phyloP scores from a whole-genome alignment of 2,797 vertebrate species.

The Bradypus variegatus region DNA sequence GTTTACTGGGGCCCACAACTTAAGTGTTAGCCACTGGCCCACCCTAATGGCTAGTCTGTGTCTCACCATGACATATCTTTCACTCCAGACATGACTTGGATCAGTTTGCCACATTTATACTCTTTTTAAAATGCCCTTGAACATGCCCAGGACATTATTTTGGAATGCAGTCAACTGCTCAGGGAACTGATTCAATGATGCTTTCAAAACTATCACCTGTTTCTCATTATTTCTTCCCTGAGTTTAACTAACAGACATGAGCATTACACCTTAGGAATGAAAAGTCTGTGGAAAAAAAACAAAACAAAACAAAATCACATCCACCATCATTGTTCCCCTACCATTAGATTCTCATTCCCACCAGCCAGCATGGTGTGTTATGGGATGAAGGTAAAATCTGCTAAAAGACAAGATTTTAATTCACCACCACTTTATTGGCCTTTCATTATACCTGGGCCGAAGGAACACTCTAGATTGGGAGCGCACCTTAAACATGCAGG shows the following conservation, averaged over 20 bases:
- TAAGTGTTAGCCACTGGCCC: background rate
- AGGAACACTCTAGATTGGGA: background rate
- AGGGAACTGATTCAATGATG: constrained; percentile 36
- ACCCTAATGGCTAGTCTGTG: background rate
- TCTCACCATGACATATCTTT: background rate
- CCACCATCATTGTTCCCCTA: background rate
- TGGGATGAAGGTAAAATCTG: constrained; percentile 28
- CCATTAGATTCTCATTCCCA: background rate
- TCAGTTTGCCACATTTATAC: constrained; percentile 25
- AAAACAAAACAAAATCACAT: constrained; percentile 40
- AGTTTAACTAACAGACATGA: constrained; percentile 46
- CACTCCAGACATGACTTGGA: constrained; percentile 39
- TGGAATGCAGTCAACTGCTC: constrained; percentile 50
- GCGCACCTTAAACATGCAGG: background rate
- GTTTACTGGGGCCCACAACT: background rate
- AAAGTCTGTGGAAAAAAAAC: constrained; percentile 24
- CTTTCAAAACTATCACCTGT: constrained; percentile 56
- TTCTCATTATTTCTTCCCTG: constrained; percentile 60
- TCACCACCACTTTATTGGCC: background rate
- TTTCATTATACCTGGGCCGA: background rate
- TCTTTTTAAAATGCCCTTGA: constrained; percentile 51
- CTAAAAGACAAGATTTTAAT: background rate
- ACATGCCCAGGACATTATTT: constrained; percentile 50
- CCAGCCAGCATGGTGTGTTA: background rate
- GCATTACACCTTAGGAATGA: constrained; percentile 46